Base-by-base conservation (phyloP, 2,797 vertebrate genomes). In the Oophaga sylvatica region DNA sequence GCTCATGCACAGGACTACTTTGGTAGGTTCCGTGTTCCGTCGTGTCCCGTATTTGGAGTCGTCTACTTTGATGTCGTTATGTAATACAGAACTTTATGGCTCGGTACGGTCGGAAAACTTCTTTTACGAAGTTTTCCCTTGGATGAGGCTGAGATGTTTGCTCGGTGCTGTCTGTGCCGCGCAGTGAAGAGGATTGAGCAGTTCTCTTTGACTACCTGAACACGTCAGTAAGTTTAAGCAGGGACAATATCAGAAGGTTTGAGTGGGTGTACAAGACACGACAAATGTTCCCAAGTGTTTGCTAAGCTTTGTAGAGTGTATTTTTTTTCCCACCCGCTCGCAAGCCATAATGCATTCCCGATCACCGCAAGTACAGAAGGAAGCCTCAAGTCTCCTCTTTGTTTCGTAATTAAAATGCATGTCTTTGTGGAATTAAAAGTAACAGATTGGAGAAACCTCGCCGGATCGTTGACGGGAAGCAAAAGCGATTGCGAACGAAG, bases 251-350 rank as follows among this genome's bases (percentile, higher is more conserved):
- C 57, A 3, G 56, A 62, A 59, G 82, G 53, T 75, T 57, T 75
- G 82, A 75, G 57, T 75, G 70, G 83, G 56, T 48, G 31, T 84
- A 60, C 73, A 62, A 75, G 70, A 63, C 83, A 76, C 57, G 70
- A 84, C 83, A 63, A 84, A 84, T 53, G 57, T 84, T 76, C 83
- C 83, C 83, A 63, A 84, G 83, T 63, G 83, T 84, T 62, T 63
- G 59, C 16, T 62, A 45, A 48, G 82, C 82, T 84, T 84, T 84
- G 22, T 75, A 59, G 56, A 73, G 53, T 59, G 35, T 41, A 1
- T 22, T 76, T 75, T 75, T 68, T 63, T 29, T 48, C 26, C 31
- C 6, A 7, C 45, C 31, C n/a, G 59, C 70, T 84, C n/a, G 57
- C 35, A 84, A 84, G 53, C 68, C 70, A 75, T 70, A 84, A 84